Evolutionary conservation across 2,797 vertebrate species (phyloP).

Genomic region (Lates japonicus): DNA sequence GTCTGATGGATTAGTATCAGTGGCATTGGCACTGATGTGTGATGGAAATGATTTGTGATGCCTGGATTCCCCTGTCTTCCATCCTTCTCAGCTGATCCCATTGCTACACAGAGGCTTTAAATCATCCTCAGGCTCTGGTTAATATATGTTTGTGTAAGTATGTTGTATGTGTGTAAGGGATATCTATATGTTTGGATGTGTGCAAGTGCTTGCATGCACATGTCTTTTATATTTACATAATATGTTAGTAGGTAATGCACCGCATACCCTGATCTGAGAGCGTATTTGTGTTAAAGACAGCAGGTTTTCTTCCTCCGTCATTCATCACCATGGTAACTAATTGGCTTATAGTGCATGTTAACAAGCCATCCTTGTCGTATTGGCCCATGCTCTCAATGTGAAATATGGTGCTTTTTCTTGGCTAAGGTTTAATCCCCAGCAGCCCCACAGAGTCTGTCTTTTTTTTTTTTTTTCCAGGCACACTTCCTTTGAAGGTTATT

Average conservation of each 20-base stretch:
- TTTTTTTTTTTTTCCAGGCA: conserved; percentile 19
- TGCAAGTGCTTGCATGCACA: background rate
- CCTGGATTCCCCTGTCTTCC: conserved; percentile 58
- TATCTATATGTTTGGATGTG: background rate
- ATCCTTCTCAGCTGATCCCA: conserved; percentile 59
- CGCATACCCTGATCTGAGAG: conserved; percentile 38
- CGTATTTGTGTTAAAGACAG: conserved; percentile 42
- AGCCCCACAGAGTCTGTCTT: conserved; percentile 7
- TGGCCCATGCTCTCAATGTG: conserved; percentile 27
- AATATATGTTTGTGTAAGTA: conserved; percentile 19
- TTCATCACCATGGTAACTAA: conserved; percentile 74
- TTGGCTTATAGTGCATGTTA: conserved; percentile 62
- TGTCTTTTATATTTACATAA: conserved; percentile 32
- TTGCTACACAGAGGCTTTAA: conserved; percentile 53
- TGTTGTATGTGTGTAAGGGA: conserved; percentile 1
- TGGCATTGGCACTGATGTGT: conserved; percentile 65
- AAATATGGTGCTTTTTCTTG: conserved; percentile 33
- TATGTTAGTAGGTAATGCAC: conserved; percentile 17
- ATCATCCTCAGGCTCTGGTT: conserved; percentile 42
- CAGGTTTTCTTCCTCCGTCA: conserved; percentile 32
- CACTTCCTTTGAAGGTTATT: conserved; percentile 71
- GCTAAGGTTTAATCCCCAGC: conserved; percentile 44
- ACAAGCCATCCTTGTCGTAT: conserved; percentile 48
- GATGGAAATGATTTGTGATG: conserved; percentile 75
- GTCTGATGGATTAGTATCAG: conserved; percentile 73